Evolutionary conservation across 2,113 vertebrate genomes (phyloP).

Genomic region (Indicator indicator): DNA sequence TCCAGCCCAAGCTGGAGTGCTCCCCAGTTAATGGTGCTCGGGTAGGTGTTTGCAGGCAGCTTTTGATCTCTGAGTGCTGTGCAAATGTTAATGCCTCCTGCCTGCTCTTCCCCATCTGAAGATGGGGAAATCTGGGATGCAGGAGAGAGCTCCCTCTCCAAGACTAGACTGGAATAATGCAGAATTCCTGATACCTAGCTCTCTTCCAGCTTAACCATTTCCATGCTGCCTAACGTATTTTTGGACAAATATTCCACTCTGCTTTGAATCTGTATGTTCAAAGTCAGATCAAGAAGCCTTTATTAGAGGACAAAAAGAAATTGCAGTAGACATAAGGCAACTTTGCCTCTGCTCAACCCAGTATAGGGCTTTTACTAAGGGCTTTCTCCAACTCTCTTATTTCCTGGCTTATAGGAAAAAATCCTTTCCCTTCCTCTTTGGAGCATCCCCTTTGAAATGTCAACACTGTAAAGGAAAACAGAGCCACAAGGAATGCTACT

Average conservation of each 20-base stretch:
- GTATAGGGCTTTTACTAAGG: neutral
- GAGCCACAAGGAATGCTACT: neutral
- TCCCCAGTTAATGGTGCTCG: neutral
- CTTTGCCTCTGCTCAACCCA: neutral
- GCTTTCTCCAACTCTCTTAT: neutral
- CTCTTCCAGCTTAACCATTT: neutral
- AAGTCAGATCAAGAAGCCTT: neutral
- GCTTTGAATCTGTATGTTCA: neutral
- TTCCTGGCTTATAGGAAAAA: neutral
- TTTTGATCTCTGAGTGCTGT: neutral
- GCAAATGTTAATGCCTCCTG: neutral
- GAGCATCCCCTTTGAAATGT: neutral
- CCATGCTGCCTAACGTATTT: neutral
- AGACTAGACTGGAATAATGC: neutral
- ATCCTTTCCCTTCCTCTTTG: neutral
- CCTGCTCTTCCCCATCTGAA: neutral
- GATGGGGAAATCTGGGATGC: neutral
- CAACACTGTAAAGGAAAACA: neutral
- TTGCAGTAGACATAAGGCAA: neutral
- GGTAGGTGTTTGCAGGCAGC: constrained; percentile 29
- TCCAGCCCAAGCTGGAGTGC: neutral
- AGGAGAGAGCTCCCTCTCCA: neutral
- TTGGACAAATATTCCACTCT: neutral
- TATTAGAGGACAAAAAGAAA: neutral
- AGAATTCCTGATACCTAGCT: neutral